These are phyloP conservation scores for Diarsia mendica DNA, from an alignment of 2,888 invertebrate species.

Conservation along the genomic window DNA sequence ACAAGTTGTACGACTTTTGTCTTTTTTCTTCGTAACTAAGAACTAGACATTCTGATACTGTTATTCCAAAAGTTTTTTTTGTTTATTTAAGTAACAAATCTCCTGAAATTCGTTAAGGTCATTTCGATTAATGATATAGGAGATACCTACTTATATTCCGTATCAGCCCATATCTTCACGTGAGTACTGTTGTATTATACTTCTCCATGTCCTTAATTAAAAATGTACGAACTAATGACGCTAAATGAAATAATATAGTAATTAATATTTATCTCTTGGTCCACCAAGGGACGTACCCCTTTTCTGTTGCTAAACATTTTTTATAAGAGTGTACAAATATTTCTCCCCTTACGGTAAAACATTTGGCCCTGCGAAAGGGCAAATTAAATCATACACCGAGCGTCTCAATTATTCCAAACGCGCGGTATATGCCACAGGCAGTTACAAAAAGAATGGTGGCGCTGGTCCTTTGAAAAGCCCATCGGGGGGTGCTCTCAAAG, in stretches of 20 bases:
- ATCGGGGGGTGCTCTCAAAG: slow-evolving; percentile 86
- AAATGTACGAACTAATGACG: slow-evolving; percentile 24
- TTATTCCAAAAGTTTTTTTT: background rate
- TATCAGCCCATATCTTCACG: background rate
- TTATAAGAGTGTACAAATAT: slow-evolving; percentile 71
- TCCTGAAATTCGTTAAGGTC: background rate
- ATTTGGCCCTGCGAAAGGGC: slow-evolving; percentile 81
- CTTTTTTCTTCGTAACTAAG: too few species aligned
- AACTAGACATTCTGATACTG: too few species aligned
- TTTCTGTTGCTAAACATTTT: slow-evolving; percentile 65
- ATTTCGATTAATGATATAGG: background rate
- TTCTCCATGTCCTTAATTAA: slow-evolving; percentile 10
- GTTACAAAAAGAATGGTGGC: slow-evolving; percentile 86
- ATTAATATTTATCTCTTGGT: slow-evolving; percentile 49
- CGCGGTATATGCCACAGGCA: slow-evolving; percentile 82
- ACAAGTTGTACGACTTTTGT: too few species aligned
- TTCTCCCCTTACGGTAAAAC: slow-evolving; percentile 75
- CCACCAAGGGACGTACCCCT: slow-evolving; percentile 63
- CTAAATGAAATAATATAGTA: slow-evolving; percentile 46
- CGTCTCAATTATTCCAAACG: slow-evolving; percentile 88
- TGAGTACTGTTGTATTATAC: background rate
- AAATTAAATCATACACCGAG: slow-evolving; percentile 88
- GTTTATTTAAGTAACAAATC: background rate
- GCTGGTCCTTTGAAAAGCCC: slow-evolving; percentile 88
- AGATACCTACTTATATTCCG: background rate